These are phyloP conservation scores for Drosophila nannoptera DNA, from an alignment of 1,140 invertebrate genomes.

Conservation along the genomic window DNA sequence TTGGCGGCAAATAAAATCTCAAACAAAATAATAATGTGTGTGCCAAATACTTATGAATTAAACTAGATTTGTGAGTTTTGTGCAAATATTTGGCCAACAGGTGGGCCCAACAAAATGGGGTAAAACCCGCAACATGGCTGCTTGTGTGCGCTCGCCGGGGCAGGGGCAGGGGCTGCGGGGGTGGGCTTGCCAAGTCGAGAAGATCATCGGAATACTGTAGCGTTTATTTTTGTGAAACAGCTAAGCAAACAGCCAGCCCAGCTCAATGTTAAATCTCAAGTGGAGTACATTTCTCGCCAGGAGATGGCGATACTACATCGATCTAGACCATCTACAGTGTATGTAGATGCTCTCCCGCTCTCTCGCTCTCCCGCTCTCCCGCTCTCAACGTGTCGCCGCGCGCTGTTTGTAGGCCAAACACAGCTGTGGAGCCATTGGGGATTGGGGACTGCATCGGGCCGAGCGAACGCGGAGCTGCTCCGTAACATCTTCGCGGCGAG, in stretches of 20 bases:
- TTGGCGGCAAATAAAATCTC: conserved; percentile 47
- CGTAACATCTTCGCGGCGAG: conserved; percentile 69
- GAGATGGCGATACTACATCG: background rate
- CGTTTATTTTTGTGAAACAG: conserved; percentile 55
- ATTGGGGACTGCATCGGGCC: conserved; percentile 10
- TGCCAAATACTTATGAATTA: conserved; percentile 74
- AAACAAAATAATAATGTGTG: conserved; percentile 47
- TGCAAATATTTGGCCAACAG: conserved; percentile 60
- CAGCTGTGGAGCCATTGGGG: conserved; percentile 53
- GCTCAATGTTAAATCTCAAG: conserved; percentile 73
- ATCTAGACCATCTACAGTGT: background rate
- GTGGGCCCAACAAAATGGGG: conserved; percentile 27
- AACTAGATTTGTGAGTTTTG: conserved; percentile 69
- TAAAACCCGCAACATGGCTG: conserved; percentile 47
- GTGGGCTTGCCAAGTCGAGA: background rate
- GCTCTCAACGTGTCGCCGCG: background rate
- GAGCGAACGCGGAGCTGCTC: background rate
- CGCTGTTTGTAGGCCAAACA: conserved; percentile 68
- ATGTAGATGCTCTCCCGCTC: background rate
- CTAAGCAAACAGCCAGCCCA: conserved; percentile 47
- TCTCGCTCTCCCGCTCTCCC: no score
- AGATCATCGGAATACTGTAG: conserved; percentile 26
- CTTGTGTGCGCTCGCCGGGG: background rate
- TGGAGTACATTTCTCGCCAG: conserved; percentile 42
- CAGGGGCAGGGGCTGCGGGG: background rate